Conservation (phyloP, 1,140 invertebrate genomes). For the Drosophila leontia region DNA sequence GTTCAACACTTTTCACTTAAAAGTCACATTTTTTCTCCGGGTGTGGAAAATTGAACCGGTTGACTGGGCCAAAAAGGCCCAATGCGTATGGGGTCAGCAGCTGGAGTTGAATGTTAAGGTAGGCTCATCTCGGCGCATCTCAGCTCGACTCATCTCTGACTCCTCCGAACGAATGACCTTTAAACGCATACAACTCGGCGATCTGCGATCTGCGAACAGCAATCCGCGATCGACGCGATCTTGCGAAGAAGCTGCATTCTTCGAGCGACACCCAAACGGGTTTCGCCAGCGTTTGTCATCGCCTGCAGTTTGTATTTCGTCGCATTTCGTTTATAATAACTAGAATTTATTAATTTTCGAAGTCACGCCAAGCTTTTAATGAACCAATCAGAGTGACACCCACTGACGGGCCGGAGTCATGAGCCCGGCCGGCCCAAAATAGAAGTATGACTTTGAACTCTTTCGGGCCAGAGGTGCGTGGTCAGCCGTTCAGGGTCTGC, state of each 20-base stretch:
- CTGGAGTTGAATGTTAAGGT: slow-evolving; percentile 82
- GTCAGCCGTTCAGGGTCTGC: slow-evolving; percentile 30
- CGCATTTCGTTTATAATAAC: slow-evolving; percentile 48
- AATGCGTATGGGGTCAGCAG: slow-evolving; percentile 54
- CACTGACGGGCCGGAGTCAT: slow-evolving; percentile 16
- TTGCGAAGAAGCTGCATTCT: slow-evolving; percentile 40
- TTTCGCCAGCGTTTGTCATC: slow-evolving; percentile 56
- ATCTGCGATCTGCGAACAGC: slow-evolving; percentile 22
- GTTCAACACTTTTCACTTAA: background rate
- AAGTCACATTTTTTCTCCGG: background rate
- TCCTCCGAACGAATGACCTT: slow-evolving; percentile 74
- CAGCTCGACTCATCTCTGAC: slow-evolving; percentile 31
- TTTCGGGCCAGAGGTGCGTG: slow-evolving; percentile 43
- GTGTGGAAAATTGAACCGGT: slow-evolving; percentile 68
- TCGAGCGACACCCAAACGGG: slow-evolving; percentile 47
- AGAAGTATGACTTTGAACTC: slow-evolving; percentile 45
- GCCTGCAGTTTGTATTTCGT: slow-evolving; percentile 36
- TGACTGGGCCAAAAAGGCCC: slow-evolving; percentile 41
- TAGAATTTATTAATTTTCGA: slow-evolving; percentile 57
- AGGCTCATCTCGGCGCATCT: slow-evolving; percentile 52
- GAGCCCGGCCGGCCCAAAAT: slow-evolving; percentile 28
- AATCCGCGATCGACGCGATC: slow-evolving; percentile 21
- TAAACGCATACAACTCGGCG: slow-evolving; percentile 70
- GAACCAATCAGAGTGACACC: slow-evolving; percentile 50
- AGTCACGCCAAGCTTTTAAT: slow-evolving; percentile 49